Evolutionary conservation across 1,140 invertebrate species (phyloP), one percentile per base, ranked within the genome.

Genomic region (Ridgeia piscesae): DNA sequence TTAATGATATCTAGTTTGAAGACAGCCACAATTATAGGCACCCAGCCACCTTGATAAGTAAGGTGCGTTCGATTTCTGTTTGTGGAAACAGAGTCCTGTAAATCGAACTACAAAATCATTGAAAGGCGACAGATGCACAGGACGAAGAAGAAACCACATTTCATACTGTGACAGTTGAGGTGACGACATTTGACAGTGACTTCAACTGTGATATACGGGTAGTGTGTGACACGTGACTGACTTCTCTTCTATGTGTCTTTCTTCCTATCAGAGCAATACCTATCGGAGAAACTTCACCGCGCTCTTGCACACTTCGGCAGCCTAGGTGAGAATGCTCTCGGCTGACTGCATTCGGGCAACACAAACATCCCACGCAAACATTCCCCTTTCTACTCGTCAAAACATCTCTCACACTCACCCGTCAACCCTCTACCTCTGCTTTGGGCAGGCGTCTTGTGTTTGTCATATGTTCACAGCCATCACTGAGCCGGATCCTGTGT

Each of bases 211-310:
- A n/a, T n/a, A n/a, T n/a, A n/a, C n/a, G n/a, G n/a, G n/a, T 21
- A 27, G 58, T 77, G 58, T 27, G 11, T 77, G 58, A 77, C 58
- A 17, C 14, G 58, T 77, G 58, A 77, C 58, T 77, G 58, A 77
- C 58, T 77, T 77, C 58, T 77, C 58, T 21, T 77, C 58, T 77
- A 21, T 77, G 17, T 77, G 58, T 77, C 58, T 77, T 21, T 77
- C 27, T 77, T 21, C 58, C 58, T 77, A 77, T 31, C 58, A 77
- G 91, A 58, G 91, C 91, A 91, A n/a, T 42, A 58, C 35, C 31
- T 42, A 48, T 48, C 58, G 91, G 42, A 48, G 42, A 48, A 91
- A 42, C 35, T 42, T 21, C 89, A 35, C 35, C 4, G 17, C 14
- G 89, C 89, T 35, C 35, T 91, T 35, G 34, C 89, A 34, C 35